Evolutionary conservation across 2,797 vertebrate species (phyloP).

Genomic region (Acrocephalus scirpaceus): DNA sequence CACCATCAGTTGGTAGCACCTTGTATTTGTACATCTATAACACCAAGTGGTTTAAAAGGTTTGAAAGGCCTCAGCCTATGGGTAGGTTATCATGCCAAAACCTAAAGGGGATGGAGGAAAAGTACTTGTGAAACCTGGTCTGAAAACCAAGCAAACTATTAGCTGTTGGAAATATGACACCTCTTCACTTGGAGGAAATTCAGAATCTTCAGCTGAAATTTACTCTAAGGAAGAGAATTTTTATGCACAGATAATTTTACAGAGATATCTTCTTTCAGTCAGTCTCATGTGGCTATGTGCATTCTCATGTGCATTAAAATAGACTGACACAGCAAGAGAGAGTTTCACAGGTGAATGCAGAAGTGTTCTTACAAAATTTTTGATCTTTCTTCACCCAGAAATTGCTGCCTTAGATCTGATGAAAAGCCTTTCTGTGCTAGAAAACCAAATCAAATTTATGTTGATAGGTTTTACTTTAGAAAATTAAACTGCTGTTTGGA

Average conservation of each 20-base stretch:
- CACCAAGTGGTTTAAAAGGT: background rate
- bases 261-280: background rate
- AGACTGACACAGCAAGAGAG: background rate
- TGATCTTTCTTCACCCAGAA: background rate
- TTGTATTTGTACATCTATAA: background rate
- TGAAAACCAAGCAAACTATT: accelerated
- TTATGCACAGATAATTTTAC: background rate
- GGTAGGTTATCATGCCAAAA: background rate
- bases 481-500: background rate
- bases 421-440: background rate
- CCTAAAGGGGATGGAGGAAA: background rate
- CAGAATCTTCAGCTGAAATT: background rate
- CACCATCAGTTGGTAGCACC: background rate
- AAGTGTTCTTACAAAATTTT: background rate
- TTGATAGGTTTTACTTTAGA: background rate
- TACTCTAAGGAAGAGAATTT: background rate
- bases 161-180: background rate
- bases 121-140: background rate
- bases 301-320: background rate
- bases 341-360: background rate
- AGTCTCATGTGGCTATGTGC: background rate
- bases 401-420: background rate
- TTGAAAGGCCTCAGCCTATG: background rate
- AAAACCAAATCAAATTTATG: background rate
- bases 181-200: background rate